phyloP scores from a whole-genome alignment of 2,888 invertebrate genomes.

The Coelopa pilipes region DNA sequence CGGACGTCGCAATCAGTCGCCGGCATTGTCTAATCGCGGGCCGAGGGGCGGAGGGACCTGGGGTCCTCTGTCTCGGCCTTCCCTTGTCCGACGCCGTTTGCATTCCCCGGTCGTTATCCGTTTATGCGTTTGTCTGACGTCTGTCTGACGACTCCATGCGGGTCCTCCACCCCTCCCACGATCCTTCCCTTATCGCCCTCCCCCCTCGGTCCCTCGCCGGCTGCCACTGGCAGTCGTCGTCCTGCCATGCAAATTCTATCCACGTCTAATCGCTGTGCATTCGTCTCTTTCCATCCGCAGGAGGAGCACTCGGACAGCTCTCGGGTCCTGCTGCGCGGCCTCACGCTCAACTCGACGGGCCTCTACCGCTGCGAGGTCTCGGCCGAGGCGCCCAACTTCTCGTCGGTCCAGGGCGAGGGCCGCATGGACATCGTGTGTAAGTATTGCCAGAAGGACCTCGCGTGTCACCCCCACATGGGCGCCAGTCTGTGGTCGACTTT shows the following conservation, averaged over 20 bases:
- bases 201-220: no score
- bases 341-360: conserved; percentile 78
- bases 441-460: conserved; percentile 59
- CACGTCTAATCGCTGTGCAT: conserved; percentile 6
- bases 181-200: background rate
- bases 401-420: conserved; percentile 79
- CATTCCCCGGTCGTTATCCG: background rate
- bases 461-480: no score
- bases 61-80: no score
- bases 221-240: background rate
- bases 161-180: background rate
- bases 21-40: no score
- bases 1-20: no score
- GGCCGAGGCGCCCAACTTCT: conserved; percentile 82
- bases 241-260: background rate
- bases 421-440: conserved; percentile 85
- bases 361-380: conserved; percentile 82
- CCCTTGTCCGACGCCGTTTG: no score
- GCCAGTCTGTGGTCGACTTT: no score
- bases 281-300: conserved; percentile 67
- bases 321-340: conserved; percentile 74
- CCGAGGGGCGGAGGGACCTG: no score
- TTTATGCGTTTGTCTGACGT: background rate
- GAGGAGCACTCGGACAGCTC: conserved; percentile 76
- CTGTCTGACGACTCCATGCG: background rate